Conservation (phyloP, 92 coral and sea anemone species). For the Bergia puertoricense region DNA sequence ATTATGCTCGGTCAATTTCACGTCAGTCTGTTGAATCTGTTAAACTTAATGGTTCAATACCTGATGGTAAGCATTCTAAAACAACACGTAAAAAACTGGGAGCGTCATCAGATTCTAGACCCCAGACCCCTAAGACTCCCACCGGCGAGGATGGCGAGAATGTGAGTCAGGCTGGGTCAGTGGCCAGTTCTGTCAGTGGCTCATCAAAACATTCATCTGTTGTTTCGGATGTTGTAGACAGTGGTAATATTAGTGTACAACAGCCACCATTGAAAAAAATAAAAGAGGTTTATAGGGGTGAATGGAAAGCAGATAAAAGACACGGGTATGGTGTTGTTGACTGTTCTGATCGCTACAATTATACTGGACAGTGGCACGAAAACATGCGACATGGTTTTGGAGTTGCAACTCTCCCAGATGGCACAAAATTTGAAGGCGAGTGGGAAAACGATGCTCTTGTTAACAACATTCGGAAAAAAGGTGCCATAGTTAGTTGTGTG, state of each 20-base stretch:
- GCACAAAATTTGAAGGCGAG: conserved; percentile 80
- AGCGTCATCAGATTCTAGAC: conserved; percentile 32
- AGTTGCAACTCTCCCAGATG: conserved; percentile 70
- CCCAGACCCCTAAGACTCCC: conserved; percentile 58
- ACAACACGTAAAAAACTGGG: conserved; percentile 37
- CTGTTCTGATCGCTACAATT: conserved; percentile 69
- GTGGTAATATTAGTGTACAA: neutral
- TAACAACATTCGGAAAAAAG: conserved; percentile 68
- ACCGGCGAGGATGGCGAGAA: conserved; percentile 50
- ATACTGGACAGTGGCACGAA: conserved; percentile 83
- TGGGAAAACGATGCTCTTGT: conserved; percentile 71
- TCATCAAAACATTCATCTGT: conserved; percentile 64
- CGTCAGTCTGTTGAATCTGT: conserved; percentile 77
- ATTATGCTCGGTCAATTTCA: conserved; percentile 77
- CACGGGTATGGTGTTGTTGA: conserved; percentile 86
- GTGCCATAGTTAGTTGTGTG: conserved; percentile 75
- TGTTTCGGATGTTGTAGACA: conserved; percentile 28
- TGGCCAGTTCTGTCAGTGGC: conserved; percentile 68
- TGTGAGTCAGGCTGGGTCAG: conserved; percentile 66
- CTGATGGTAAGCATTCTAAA: conserved; percentile 40
- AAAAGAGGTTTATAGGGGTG: conserved; percentile 78
- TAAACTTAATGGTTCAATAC: conserved; percentile 81
- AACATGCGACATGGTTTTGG: conserved; percentile 91
- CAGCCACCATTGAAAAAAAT: conserved; percentile 55
- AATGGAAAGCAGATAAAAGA: conserved; percentile 87